Base-by-base conservation (phyloP, 1,140 invertebrate species). In the Drosophila bipectinata region DNA sequence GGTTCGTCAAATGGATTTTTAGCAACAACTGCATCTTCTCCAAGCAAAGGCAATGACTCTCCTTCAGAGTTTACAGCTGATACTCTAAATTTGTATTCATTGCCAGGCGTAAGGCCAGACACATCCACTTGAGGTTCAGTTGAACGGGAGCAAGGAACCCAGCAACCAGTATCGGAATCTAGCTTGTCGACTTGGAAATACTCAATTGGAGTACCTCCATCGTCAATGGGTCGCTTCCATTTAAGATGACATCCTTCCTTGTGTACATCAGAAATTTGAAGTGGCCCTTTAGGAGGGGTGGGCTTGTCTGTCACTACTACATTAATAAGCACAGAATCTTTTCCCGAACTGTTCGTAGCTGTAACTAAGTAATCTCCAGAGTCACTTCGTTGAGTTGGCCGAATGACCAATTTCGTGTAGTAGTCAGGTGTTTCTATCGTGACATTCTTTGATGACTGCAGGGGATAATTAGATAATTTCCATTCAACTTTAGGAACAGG, bases 1-100 rank as follows among this genome's bases (percentile, higher is more conserved):
- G 99, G 98, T 92, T 98, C 96, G 90, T 98, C 97, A 90, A 96
- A 99, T 62, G 98, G 98, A 96, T 99, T 98, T 93, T 99, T 99
- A 15, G 98, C 98, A 83, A 97, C 93, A 51, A 99, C 98, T 10
- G 96, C 93, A 89, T 96, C 94, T 32, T 97, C 95, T 0, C 97
- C 96, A 72, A 95, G 95, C n/a, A 99, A 93, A 14, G 98, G 98
- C 81, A 97, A 97, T 2, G 98, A 99, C 92, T 99, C 97, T 32
- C 99, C 99, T 92, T 99, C 98, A 7, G 96, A 94, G 92, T 99
- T 99, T 9, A 99, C 97, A 53, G 99, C 99, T 24, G 96, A 95
- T 2, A 99, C 98, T 61, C 98, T 94, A 94, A 98, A 98, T 92
- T 97, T 97, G 91, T 98, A 99, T 92, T 98, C 97, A 85, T 98